phyloP scores from a whole-genome alignment of 2,113 vertebrate species.

The Propithecus coquereli region DNA sequence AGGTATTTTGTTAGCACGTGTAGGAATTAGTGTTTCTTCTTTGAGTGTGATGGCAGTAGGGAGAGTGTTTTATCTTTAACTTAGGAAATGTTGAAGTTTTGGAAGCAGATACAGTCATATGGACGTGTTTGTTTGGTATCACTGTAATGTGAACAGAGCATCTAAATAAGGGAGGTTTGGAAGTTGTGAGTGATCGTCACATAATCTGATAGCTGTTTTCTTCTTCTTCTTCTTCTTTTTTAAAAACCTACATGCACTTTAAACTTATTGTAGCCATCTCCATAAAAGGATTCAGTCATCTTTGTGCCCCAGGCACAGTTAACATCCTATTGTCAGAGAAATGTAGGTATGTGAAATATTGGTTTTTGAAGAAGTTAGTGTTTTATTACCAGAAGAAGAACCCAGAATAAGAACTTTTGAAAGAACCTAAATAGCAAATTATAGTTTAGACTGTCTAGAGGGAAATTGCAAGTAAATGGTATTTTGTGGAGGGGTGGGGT shows the following conservation, averaged over 20 bases:
- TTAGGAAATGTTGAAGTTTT: neutral
- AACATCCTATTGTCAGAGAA: neutral
- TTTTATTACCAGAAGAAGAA: neutral
- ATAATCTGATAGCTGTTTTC: neutral
- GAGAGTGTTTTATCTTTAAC: neutral
- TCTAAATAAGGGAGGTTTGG: neutral
- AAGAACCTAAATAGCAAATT: neutral
- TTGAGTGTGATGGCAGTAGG: too few species aligned
- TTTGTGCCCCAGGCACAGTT: neutral
- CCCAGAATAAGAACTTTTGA: slow-evolving; percentile 28
- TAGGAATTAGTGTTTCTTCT: neutral
- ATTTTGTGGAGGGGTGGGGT: neutral
- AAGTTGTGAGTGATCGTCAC: neutral
- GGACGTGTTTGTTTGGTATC: neutral
- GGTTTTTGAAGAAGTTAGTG: slow-evolving; percentile 29
- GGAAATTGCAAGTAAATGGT: neutral
- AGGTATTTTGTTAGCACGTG: neutral
- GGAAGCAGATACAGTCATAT: neutral
- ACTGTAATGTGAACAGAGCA: neutral
- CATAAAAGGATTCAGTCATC: neutral
- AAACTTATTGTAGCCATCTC: neutral
- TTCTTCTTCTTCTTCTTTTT: neutral
- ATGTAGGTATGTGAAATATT: slow-evolving; percentile 37
- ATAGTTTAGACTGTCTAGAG: neutral
- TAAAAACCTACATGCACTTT: neutral